Base-by-base conservation (phyloP, 2,113 vertebrate genomes). In the Gasterosteus nipponicus region DNA sequence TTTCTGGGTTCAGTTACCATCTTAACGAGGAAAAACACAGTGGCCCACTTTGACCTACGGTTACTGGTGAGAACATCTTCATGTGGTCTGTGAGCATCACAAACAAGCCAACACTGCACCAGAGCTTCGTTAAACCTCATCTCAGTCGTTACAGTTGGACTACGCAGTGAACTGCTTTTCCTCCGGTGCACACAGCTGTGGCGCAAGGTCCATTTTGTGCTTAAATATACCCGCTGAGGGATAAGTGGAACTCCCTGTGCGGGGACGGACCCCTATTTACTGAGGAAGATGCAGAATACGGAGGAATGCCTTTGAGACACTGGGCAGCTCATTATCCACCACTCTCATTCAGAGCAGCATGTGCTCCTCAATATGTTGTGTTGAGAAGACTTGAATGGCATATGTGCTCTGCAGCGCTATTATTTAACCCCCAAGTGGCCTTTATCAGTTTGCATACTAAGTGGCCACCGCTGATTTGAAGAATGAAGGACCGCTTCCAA, bases 271-370 rank as follows among this genome's bases (percentile, higher is more conserved):
- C 41, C 44, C 33, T 44, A 73, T 47, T 65, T 15, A 60, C 26
- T 42, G 35, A 12, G 4, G 7, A 41, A 29, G 26, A 29, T 1
- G n/a, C 15, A 62, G 7, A 47, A 61, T 71, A 41, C 41, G 41
- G 65, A 73, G 33, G 31, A 73, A 76, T 71, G 70, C 38, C 15
- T 69, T 8, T 58, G 65, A 67, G 38, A 70, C n/a, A 49, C 19
- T 53, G 6, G 33, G n/a, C 57, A 51, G 19, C 71, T 86, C 56
- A 77, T 75, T 69, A 73, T 64, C 15, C 19, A 10, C 7, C 6
- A 35, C 18, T 44, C 16, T 65, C 56, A 72, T 56, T 41, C 7
- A 58, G 16, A 75, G 42, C 51, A 61, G 57, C 38, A 18, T n/a
- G 5, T 16, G 19, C 31, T 14, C 15, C n/a, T 41, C 4, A 49